These are phyloP conservation scores for Pseudorhombus dupliciocellatus DNA, from an alignment of 2,113 vertebrate species.

Conservation along the genomic window DNA sequence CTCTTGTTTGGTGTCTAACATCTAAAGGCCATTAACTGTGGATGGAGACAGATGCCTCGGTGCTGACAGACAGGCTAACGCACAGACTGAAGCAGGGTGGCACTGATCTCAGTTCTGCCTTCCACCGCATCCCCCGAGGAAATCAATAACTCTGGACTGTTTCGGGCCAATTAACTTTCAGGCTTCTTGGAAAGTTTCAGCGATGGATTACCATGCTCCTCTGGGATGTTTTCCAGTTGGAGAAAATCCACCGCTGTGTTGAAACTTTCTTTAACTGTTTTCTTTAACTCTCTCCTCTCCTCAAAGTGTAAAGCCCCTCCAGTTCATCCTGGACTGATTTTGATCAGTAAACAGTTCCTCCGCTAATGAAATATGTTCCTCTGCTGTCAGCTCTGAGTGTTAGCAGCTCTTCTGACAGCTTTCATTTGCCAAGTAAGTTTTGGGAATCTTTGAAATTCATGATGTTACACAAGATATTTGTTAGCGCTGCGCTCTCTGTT, in stretches of 20 bases:
- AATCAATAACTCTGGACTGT: background rate
- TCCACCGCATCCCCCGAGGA: background rate
- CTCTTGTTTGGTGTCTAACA: background rate
- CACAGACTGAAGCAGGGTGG: background rate
- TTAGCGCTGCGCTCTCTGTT: background rate
- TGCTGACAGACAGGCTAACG: background rate
- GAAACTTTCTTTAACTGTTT: background rate
- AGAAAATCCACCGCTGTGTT: background rate
- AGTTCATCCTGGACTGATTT: background rate
- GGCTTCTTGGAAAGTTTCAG: background rate
- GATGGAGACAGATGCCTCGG: background rate
- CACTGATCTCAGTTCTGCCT: background rate
- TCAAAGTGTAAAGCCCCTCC: background rate
- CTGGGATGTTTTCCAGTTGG: background rate
- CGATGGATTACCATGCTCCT: background rate
- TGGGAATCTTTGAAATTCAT: background rate
- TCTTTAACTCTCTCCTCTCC: background rate
- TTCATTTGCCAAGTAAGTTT: background rate
- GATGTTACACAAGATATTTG: background rate
- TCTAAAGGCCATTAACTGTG: background rate
- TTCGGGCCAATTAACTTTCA: background rate
- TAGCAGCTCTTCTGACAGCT: background rate
- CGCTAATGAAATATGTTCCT: background rate
- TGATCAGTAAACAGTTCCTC: background rate
- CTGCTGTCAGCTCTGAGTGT: background rate